Evolutionary conservation across 2,797 vertebrate species (phyloP).

Genomic region (Hafferia zeledoni): DNA sequence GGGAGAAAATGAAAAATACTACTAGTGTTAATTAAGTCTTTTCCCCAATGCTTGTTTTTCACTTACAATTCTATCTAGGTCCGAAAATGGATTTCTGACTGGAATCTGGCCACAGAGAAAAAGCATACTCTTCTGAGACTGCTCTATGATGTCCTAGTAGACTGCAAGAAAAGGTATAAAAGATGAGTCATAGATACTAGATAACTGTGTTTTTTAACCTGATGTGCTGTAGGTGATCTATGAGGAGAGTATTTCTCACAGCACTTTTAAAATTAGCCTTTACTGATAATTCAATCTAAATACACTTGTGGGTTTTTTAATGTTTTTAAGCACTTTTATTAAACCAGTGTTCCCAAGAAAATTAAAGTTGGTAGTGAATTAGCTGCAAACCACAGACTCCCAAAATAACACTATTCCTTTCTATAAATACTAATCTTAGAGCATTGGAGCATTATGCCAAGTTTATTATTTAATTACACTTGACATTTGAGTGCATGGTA

Average conservation of each 20-base stretch:
- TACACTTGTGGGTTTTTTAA: not conserved
- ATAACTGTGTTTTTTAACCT: not conserved
- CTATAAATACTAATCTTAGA: not conserved
- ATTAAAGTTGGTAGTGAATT: not conserved
- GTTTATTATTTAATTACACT: conserved; percentile 48
- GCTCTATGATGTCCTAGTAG: conserved; percentile 94
- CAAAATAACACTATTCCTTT: not conserved
- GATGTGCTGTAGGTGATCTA: not conserved
- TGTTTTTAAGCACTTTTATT: not conserved
- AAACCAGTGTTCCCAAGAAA: not conserved
- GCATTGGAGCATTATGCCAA: not conserved
- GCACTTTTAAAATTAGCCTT: not conserved
- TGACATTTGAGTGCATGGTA: conserved; percentile 28
- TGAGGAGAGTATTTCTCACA: not conserved
- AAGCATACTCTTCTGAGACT: conserved; percentile 93
- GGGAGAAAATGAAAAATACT: not conserved
- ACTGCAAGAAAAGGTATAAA: conserved; percentile 94
- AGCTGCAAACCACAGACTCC: not conserved
- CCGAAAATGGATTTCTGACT: conserved; percentile 96
- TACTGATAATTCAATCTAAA: not conserved
- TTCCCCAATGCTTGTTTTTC: not conserved
- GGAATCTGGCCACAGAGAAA: conserved; percentile 94
- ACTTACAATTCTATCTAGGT: conserved; percentile 76
- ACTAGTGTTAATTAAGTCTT: not conserved
- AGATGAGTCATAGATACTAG: not conserved